These are phyloP conservation scores for Enhydra lutris DNA, from an alignment of 2,113 vertebrate genomes.

Conservation along the genomic window DNA sequence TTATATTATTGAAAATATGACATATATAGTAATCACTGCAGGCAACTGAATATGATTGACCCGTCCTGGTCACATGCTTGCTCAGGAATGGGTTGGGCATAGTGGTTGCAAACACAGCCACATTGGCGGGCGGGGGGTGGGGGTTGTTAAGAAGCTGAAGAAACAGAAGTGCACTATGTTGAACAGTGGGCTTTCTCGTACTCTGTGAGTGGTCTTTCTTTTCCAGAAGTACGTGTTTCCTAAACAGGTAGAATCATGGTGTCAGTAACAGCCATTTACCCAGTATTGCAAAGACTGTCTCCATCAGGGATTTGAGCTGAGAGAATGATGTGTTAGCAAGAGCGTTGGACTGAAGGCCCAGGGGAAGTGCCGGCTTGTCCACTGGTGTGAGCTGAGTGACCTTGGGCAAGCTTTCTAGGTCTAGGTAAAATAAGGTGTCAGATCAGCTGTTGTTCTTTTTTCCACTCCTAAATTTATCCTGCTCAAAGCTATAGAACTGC, in stretches of 20 bases:
- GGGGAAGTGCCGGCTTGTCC: not conserved
- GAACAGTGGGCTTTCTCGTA: not conserved
- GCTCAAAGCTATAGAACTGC: not conserved
- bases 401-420: not conserved
- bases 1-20: not conserved
- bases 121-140: too few relatives aligned
- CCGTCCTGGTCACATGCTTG: not conserved
- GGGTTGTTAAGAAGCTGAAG: not conserved
- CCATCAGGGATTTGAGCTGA: not conserved
- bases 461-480: not conserved
- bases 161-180: not conserved
- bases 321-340: not conserved
- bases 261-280: not conserved
- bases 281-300: not conserved
- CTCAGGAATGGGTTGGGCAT: not conserved
- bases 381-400: not conserved
- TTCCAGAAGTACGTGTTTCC: not conserved
- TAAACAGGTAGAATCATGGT: not conserved
- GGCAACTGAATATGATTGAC: not conserved
- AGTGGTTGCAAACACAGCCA: not conserved
- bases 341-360: not conserved
- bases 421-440: not conserved
- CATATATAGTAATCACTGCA: not conserved
- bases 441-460: not conserved
- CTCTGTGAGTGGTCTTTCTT: not conserved